These are phyloP conservation scores for Phytoseiulus persimilis DNA, from an alignment of 2,888 invertebrate species.

Conservation along the genomic window DNA sequence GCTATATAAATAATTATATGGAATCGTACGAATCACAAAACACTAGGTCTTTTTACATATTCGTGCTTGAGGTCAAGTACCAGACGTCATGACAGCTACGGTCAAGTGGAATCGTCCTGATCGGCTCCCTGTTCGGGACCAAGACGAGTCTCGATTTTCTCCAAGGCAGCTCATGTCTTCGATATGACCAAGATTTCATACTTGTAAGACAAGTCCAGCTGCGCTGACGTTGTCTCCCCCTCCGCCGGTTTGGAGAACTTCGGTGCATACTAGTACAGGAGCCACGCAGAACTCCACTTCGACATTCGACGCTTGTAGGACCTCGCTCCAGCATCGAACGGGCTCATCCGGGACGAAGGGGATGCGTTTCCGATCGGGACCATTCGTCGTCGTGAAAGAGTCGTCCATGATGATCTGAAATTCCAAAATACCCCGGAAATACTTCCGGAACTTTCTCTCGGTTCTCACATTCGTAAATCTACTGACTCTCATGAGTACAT, in stretches of 20 bases:
- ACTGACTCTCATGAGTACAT: background rate
- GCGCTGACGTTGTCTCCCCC: conserved; percentile 81
- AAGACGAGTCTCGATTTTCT: no score
- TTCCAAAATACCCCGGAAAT: background rate
- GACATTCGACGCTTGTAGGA: conserved; percentile 42
- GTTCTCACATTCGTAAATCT: background rate
- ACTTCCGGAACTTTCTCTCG: background rate
- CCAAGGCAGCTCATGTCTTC: no score
- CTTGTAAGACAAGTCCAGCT: conserved; percentile 62
- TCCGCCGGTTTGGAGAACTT: conserved; percentile 71
- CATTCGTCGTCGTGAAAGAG: conserved; percentile 66
- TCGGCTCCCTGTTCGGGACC: no score
- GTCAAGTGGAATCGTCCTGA: no score
- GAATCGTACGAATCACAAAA: background rate
- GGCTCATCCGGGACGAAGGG: conserved; percentile 63
- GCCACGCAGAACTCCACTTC: conserved; percentile 66
- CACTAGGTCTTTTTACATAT: background rate
- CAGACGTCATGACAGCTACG: no score
- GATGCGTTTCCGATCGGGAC: conserved; percentile 56
- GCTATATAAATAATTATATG: background rate
- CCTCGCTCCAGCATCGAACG: conserved; percentile 64
- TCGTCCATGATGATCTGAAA: conserved; percentile 61
- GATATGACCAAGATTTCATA: background rate
- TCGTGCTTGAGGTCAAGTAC: no score
- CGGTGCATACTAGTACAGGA: conserved; percentile 72